These are phyloP conservation scores for Bagarius yarrelli DNA, from an alignment of 2,113 vertebrate genomes.

Conservation along the genomic window DNA sequence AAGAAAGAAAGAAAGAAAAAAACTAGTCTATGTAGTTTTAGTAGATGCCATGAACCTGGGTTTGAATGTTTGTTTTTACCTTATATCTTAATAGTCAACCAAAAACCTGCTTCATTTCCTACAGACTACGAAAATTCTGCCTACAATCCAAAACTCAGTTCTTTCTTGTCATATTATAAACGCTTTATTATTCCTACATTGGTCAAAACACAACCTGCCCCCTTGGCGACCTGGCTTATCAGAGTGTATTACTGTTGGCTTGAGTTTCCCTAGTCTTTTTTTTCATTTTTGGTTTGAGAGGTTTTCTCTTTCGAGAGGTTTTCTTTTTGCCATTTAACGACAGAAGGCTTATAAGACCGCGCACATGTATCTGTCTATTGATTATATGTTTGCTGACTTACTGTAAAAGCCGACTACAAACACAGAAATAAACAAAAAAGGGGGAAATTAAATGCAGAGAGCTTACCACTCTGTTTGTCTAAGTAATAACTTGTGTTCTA, in stretches of 20 bases:
- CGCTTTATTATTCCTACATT: background rate
- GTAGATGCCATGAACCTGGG: no score
- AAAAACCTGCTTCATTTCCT: no score
- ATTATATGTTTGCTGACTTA: conserved; percentile 25
- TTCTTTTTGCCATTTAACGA: conserved; percentile 23
- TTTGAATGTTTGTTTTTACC: background rate
- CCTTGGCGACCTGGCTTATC: background rate
- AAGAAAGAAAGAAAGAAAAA: no score
- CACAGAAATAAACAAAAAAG: conserved; percentile 25
- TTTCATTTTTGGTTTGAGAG: conserved; percentile 11
- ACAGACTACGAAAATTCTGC: background rate
- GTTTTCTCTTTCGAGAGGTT: background rate
- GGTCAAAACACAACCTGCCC: background rate
- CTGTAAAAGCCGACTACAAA: conserved; percentile 25
- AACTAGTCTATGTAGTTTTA: no score
- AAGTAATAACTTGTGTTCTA: background rate
- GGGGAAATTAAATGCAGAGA: conserved; percentile 26
- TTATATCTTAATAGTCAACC: background rate
- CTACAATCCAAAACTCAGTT: background rate
- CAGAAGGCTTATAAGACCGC: conserved; percentile 10
- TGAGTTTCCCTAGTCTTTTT: conserved; percentile 14
- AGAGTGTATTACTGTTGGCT: background rate
- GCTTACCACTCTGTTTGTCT: background rate
- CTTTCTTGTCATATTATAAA: background rate
- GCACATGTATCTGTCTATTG: conserved; percentile 26